Evolutionary conservation across 64 coral and sea anemone genomes (phyloP), one percentile per base, ranked within the genome.

Genomic region (Platygyra sinensis): DNA sequence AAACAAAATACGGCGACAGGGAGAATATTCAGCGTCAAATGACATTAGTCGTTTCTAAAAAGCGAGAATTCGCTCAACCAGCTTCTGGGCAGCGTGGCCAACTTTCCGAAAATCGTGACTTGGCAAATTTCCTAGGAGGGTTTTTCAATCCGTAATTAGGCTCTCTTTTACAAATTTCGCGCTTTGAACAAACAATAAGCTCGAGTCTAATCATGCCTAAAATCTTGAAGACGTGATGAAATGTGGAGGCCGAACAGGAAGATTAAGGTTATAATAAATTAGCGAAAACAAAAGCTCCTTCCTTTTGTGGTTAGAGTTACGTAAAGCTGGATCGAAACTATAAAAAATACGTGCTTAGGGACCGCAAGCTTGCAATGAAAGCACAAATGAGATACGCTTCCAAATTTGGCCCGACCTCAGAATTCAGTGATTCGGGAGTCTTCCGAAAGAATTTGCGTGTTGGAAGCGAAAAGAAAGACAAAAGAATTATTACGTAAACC

Each of bases 151-250:
- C 24, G 20, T 36, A 71, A 50, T 42, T 51, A 50, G 9, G 18
- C 13, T 17, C 30, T 10, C 31, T 10, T 51, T 72, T 27, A 2
- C 49, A 22, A 51, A 12, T 67, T 72, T 67, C 81, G 61, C 60
- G 30, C 80, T 60, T 18, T 67, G 80, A 85, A 24, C 63, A 13
- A 85, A 72, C 81, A 85, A 71, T 36, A 60, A 64, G 10, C 60
- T 10, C 1, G 22, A 83, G 80, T 4, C 55, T 60, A 65, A 62
- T 16, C 80, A 83, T 38, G 60, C 80, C 61, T 17, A 83, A 85
- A 51, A 85, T 85, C 13, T 69, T 27, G 14, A 85, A 49, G 81
- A 85, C 81, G 81, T 85, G 81, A 85, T 72, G 63, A 85, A 51
- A 85, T 85, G 81, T 71, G n/a, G 2, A 72, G 42, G 81, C 63